Conservation (phyloP, 2,113 vertebrate species). For the Glaucidium brasilianum region DNA sequence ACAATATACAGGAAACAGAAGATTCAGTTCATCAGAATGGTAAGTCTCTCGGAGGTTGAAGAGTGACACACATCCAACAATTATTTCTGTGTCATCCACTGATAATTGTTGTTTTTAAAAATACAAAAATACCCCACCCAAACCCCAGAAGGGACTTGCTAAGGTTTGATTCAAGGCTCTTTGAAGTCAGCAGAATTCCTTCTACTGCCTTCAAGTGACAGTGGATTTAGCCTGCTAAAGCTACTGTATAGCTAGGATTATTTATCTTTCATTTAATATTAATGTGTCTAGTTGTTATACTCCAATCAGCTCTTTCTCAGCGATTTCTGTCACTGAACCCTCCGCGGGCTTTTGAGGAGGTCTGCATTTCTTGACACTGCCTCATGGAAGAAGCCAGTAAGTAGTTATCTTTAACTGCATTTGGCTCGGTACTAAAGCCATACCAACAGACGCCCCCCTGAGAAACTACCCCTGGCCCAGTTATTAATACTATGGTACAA, state of each 20-base stretch:
- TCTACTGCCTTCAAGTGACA: conserved; percentile 1
- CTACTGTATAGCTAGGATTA: conserved; percentile 46
- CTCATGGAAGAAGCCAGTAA: conserved; percentile 63
- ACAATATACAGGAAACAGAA: conserved; percentile 82
- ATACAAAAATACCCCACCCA: not conserved
- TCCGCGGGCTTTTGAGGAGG: conserved; percentile 17
- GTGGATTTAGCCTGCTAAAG: conserved; percentile 59
- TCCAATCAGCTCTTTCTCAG: conserved; percentile 53
- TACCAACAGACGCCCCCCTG: conserved; percentile 73
- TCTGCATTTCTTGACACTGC: conserved; percentile 14
- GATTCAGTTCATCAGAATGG: conserved; percentile 78
- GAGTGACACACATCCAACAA: conserved; percentile 48
- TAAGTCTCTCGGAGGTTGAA: conserved; percentile 75
- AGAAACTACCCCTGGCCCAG: conserved; percentile 88
- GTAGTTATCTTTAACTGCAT: conserved; percentile 53
- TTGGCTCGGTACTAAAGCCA: conserved; percentile 66
- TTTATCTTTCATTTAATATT: conserved; percentile 39
- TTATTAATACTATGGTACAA: conserved; percentile 79
- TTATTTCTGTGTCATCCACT: conserved; percentile 61
- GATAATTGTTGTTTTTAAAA: conserved; percentile 68
- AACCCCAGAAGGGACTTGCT: conserved; percentile 11
- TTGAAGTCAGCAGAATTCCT: conserved; percentile 5
- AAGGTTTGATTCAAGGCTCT: conserved; percentile 14
- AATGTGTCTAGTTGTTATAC: conserved; percentile 7
- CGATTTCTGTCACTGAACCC: conserved; percentile 20